phyloP scores from a whole-genome alignment of 1,140 invertebrate genomes.

The Dysdera silvatica region DNA sequence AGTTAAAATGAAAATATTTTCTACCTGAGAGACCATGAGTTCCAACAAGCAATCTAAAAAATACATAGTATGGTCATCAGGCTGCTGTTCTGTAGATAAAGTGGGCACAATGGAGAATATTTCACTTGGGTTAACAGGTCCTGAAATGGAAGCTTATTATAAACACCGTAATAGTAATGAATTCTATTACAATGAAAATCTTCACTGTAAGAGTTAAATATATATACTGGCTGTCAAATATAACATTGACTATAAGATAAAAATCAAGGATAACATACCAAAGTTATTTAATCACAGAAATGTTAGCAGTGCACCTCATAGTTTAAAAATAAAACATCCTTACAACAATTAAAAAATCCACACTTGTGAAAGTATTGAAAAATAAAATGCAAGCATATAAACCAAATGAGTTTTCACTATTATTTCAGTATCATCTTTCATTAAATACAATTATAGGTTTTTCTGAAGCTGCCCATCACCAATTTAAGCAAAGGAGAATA shows the following conservation, averaged over 20 bases:
- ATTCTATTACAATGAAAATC: not conserved
- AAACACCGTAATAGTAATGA: not conserved
- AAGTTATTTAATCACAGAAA: not conserved
- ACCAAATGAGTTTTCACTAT: no score
- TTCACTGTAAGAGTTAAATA: no score
- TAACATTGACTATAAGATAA: not conserved
- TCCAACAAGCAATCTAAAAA: slow-evolving; percentile 83
- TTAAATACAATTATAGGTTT: no score
- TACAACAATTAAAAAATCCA: no score
- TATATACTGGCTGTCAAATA: no score
- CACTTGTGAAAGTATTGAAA: no score
- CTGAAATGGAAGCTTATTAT: slow-evolving; percentile 36
- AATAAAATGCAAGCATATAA: no score
- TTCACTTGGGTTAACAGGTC: slow-evolving; percentile 70
- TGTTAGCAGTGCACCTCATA: not conserved
- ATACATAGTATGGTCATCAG: slow-evolving; percentile 75
- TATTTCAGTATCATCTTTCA: no score
- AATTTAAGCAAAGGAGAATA: no score
- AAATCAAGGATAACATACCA: not conserved
- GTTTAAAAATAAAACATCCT: no score
- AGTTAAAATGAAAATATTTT: slow-evolving; percentile 8
- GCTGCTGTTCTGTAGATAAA: slow-evolving; percentile 72
- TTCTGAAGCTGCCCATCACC: no score
- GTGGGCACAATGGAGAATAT: slow-evolving; percentile 73
- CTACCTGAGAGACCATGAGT: slow-evolving; percentile 79